Evolutionary conservation across 2,797 vertebrate species (phyloP).

Genomic region (Callimico goeldii): DNA sequence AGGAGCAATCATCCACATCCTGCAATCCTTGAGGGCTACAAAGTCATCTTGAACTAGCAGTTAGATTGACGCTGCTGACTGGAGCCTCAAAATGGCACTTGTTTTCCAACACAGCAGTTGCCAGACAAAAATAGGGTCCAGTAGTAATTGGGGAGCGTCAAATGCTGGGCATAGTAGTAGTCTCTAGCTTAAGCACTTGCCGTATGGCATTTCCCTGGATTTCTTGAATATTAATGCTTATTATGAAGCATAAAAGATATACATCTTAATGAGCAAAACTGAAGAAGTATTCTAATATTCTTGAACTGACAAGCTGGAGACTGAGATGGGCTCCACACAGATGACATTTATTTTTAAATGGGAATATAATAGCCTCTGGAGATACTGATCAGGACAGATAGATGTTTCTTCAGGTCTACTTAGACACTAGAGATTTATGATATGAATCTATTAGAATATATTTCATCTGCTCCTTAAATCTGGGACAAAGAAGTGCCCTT

Average conservation of each 20-base stretch:
- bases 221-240: conserved; percentile 47
- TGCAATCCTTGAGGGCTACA: conserved; percentile 56
- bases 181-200: conserved; percentile 23
- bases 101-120: not conserved
- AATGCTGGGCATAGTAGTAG: not conserved
- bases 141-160: not conserved
- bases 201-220: conserved; percentile 6
- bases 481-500: conserved; percentile 69
- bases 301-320: conserved; percentile 67
- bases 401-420: conserved; percentile 66
- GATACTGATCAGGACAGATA: conserved; percentile 62
- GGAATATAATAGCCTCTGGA: conserved; percentile 71
- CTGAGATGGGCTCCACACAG: conserved; percentile 55
- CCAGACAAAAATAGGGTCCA: not conserved
- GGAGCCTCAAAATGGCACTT: conserved; percentile 46
- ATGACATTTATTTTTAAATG: conserved; percentile 54
- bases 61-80: conserved; percentile 29
- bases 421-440: conserved; percentile 65
- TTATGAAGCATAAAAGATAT: not conserved
- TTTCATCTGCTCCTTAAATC: conserved; percentile 69
- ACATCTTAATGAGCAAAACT: conserved; percentile 63
- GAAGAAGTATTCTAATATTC: conserved; percentile 29
- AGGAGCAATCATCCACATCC: conserved; percentile 55
- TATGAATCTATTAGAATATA: conserved; percentile 75
- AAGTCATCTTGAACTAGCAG: conserved; percentile 47